Conservation (phyloP, 2,888 invertebrate species). For the Sinopyrophorus schimmeli region DNA sequence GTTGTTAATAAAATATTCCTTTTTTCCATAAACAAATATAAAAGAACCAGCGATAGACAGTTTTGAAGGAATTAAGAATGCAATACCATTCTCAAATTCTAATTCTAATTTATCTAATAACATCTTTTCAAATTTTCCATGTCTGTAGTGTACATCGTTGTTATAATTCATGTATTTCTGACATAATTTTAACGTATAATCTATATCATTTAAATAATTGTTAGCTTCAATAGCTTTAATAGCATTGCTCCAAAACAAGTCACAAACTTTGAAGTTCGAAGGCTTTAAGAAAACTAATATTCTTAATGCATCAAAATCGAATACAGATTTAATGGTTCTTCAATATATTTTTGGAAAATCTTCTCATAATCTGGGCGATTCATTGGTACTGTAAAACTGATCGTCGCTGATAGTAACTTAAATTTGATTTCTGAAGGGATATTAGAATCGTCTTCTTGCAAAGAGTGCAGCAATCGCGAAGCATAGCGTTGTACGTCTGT, state of each 20-base stretch:
- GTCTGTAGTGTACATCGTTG: conserved; percentile 58
- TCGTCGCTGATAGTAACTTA: conserved; percentile 54
- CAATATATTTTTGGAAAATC: conserved; percentile 47
- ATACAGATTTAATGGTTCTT: conserved; percentile 44
- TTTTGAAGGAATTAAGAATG: conserved; percentile 51
- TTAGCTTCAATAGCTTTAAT: conserved; percentile 47
- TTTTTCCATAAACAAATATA: conserved; percentile 55
- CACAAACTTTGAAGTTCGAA: conserved; percentile 54
- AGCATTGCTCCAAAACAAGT: conserved; percentile 57
- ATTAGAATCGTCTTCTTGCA: conserved; percentile 45
- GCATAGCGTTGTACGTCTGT: conserved; percentile 53
- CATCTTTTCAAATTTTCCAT: conserved; percentile 55
- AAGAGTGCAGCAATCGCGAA: conserved; percentile 48
- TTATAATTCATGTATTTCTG: conserved; percentile 61
- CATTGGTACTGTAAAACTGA: conserved; percentile 55
- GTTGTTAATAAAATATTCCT: conserved; percentile 46
- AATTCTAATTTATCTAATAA: conserved; percentile 52
- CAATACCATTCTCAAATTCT: conserved; percentile 48
- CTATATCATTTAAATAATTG: conserved; percentile 41
- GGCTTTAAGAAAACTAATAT: conserved; percentile 57
- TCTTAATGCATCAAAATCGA: conserved; percentile 54
- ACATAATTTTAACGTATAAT: conserved; percentile 52
- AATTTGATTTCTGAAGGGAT: conserved; percentile 40
- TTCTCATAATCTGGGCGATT: conserved; percentile 53
- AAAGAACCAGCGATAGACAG: conserved; percentile 55